phyloP scores from a whole-genome alignment of 2,888 invertebrate genomes.

The Argyresthia albistria region DNA sequence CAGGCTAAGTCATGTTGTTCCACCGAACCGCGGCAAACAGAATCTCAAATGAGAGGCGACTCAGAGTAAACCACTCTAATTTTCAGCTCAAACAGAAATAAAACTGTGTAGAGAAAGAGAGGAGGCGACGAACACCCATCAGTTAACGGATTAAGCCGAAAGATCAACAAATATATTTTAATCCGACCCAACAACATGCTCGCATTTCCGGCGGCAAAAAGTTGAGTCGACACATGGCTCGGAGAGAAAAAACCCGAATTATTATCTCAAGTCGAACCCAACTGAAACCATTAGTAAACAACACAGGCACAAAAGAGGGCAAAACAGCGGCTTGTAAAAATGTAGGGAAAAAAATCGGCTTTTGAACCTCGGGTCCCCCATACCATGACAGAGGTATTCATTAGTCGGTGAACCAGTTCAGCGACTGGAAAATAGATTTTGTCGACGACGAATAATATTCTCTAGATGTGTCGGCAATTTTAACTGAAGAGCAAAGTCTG shows the following conservation, averaged over 20 bases:
- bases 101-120: conserved; percentile 13
- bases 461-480: too few relatives aligned
- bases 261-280: conserved; percentile 71
- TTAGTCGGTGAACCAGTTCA: background rate
- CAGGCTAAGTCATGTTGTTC: background rate
- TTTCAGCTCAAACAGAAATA: conserved; percentile 31
- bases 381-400: conserved; percentile 22
- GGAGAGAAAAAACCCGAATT: conserved; percentile 63
- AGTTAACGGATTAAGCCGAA: conserved; percentile 55
- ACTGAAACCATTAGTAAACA: conserved; percentile 72
- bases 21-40: conserved; percentile 1
- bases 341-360: conserved; percentile 38
- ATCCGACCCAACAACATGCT: conserved; percentile 58
- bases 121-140: conserved; percentile 15
- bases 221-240: conserved; percentile 49
- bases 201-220: conserved; percentile 67
- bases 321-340: conserved; percentile 62
- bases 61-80: conserved; percentile 25
- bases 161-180: conserved; percentile 68
- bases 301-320: conserved; percentile 67
- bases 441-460: too few relatives aligned
- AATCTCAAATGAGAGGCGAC: conserved; percentile 32
- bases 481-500: too few relatives aligned
- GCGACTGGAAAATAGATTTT: background rate
- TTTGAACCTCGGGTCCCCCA: conserved; percentile 62